phyloP scores from a whole-genome alignment of 2,797 vertebrate species.

The Catostomus latipinnis region DNA sequence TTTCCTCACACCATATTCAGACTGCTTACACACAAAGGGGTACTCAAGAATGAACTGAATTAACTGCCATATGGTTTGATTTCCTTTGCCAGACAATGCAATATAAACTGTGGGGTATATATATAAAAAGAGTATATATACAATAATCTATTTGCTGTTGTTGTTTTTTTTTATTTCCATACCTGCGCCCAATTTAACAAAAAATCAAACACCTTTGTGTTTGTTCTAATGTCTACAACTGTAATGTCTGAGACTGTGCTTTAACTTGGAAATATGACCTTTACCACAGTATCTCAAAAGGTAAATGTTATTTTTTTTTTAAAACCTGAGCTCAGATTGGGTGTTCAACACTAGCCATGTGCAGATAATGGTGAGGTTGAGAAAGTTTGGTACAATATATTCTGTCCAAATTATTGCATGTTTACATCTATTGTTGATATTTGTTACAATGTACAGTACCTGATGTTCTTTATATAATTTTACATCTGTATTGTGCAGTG shows the following conservation, averaged over 20 bases:
- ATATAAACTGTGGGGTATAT: slow-evolving; percentile 36
- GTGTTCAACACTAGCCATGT: slow-evolving; percentile 28
- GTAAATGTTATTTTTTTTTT: slow-evolving; percentile 36
- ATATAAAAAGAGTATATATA: slow-evolving; percentile 16
- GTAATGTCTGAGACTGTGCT: slow-evolving; percentile 17
- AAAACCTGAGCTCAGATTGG: slow-evolving; percentile 40
- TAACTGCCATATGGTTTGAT: slow-evolving; percentile 49
- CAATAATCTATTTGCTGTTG: not conserved
- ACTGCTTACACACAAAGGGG: slow-evolving; percentile 53
- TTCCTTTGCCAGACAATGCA: slow-evolving; percentile 48
- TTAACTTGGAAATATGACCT: slow-evolving; percentile 54
- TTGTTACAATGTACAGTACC: slow-evolving; percentile 16
- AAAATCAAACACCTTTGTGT: slow-evolving; percentile 40
- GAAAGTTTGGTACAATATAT: slow-evolving; percentile 19
- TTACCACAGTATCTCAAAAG: slow-evolving; percentile 30
- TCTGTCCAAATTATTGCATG: slow-evolving; percentile 26
- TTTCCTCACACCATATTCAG: slow-evolving; percentile 44
- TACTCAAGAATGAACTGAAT: slow-evolving; percentile 53
- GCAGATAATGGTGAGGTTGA: slow-evolving; percentile 41
- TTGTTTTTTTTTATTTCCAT: slow-evolving; percentile 8
- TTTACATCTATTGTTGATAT: slow-evolving; percentile 41
- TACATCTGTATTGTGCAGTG: slow-evolving; percentile 20
- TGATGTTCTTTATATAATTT: slow-evolving; percentile 27
- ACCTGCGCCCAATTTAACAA: slow-evolving; percentile 31
- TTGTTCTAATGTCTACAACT: slow-evolving; percentile 34